Conservation (phyloP, 2,888 invertebrate genomes). For the Hydrotaea cyrtoneurina region DNA sequence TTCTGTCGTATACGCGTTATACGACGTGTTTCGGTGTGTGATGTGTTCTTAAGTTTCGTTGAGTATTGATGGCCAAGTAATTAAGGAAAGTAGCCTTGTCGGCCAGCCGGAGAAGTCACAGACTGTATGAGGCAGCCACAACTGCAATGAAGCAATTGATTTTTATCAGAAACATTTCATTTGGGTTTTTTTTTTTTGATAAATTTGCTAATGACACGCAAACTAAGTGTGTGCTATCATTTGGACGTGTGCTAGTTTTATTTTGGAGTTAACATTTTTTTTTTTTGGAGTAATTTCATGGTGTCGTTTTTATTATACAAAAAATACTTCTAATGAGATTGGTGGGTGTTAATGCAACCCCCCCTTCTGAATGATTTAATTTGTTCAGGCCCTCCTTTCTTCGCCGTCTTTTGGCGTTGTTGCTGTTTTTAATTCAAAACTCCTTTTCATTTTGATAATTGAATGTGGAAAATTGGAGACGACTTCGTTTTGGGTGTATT, state of each 20-base stretch:
- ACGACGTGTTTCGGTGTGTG: no score
- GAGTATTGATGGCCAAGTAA: conserved; percentile 7
- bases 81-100: neutral
- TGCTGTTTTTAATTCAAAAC: neutral
- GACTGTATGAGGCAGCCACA: neutral
- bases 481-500: no score
- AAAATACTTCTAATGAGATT: neutral
- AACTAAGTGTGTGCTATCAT: neutral
- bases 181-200: neutral
- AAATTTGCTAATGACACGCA: neutral
- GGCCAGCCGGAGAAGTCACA: neutral
- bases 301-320: neutral
- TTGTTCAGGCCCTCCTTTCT: neutral
- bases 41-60: neutral
- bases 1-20: neutral
- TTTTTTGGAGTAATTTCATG: neutral
- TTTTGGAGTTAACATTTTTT: no score
- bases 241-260: no score
- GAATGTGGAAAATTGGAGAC: neutral
- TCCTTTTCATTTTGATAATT: neutral
- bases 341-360: neutral
- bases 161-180: neutral
- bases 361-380: neutral
- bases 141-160: neutral
- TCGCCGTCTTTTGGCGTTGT: neutral